phyloP scores from a whole-genome alignment of 2,888 invertebrate species.

The Cenopis cana region DNA sequence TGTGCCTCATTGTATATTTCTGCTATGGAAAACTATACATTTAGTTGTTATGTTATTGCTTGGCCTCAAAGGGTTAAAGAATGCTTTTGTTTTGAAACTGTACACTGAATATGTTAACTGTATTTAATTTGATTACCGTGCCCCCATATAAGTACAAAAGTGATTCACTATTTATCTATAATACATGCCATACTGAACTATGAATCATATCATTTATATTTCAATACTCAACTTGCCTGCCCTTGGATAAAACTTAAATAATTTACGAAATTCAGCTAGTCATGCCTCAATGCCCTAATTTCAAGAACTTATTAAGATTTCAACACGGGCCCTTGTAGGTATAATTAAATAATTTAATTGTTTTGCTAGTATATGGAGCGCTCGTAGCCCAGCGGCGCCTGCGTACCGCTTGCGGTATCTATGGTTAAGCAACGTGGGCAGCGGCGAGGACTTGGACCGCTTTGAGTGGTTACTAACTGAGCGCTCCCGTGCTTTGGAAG shows the following conservation, averaged over 20 bases:
- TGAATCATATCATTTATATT: conserved; percentile 43
- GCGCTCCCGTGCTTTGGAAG: too few species aligned
- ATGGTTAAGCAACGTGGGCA: too few species aligned
- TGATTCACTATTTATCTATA: conserved; percentile 37
- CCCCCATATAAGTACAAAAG: conserved; percentile 7
- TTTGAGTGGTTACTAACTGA: too few species aligned
- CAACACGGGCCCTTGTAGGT: conserved; percentile 2
- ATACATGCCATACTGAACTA: conserved; percentile 20
- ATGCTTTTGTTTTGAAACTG: conserved; percentile 76
- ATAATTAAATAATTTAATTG: neutral
- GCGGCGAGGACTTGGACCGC: too few species aligned
- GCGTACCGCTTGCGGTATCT: too few species aligned
- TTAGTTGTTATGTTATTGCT: too few species aligned
- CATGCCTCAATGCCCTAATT: neutral
- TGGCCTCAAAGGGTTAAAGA: conserved; percentile 49
- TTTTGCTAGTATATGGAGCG: too few species aligned
- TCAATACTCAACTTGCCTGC: conserved; percentile 25
- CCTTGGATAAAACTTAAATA: conserved; percentile 13
- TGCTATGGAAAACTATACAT: too few species aligned
- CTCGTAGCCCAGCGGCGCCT: too few species aligned
- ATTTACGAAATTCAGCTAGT: conserved; percentile 1
- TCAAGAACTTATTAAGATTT: conserved; percentile 6
- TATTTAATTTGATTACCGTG: conserved; percentile 34
- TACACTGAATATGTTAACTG: conserved; percentile 55
- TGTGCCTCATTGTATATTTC: too few species aligned